phyloP scores from a whole-genome alignment of 2,888 invertebrate genomes.

The Eucriotettix oculatus region DNA sequence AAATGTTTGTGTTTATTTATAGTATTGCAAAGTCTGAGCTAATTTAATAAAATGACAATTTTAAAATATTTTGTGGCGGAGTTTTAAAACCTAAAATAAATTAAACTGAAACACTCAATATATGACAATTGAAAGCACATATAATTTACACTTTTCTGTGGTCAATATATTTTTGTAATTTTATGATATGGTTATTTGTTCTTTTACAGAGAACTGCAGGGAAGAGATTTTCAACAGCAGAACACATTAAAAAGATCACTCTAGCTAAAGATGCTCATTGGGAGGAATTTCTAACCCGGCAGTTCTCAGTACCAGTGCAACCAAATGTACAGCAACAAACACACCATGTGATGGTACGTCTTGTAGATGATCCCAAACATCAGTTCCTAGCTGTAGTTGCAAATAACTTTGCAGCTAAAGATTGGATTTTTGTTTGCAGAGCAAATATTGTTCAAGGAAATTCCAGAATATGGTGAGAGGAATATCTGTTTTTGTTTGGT shows the following conservation, averaged over 20 bases:
- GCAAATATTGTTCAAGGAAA: slow-evolving; percentile 35
- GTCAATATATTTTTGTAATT: slow-evolving; percentile 11
- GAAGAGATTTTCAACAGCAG: slow-evolving; percentile 24
- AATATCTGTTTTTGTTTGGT: no score
- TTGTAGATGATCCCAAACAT: slow-evolving; percentile 35
- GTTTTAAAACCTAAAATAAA: no score
- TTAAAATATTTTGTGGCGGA: no score
- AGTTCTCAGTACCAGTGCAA: slow-evolving; percentile 25
- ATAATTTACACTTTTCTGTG: neutral
- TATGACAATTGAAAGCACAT: neutral
- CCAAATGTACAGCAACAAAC: slow-evolving; percentile 19
- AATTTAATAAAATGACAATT: no score
- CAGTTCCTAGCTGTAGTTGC: slow-evolving; percentile 48
- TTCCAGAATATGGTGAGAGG: slow-evolving; percentile 32
- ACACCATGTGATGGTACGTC: slow-evolving; percentile 42
- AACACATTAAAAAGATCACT: slow-evolving; percentile 16
- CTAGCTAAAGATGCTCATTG: slow-evolving; percentile 29
- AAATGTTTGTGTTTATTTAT: no score
- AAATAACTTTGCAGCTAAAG: slow-evolving; percentile 45
- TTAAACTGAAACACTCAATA: no score
- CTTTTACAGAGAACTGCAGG: slow-evolving; percentile 24
- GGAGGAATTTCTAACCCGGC: slow-evolving; percentile 30
- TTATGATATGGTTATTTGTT: neutral
- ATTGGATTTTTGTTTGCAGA: slow-evolving; percentile 66
- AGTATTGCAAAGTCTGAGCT: no score